Base-by-base conservation (phyloP, 2,797 vertebrate species). In the Craterocephalus amniculus region DNA sequence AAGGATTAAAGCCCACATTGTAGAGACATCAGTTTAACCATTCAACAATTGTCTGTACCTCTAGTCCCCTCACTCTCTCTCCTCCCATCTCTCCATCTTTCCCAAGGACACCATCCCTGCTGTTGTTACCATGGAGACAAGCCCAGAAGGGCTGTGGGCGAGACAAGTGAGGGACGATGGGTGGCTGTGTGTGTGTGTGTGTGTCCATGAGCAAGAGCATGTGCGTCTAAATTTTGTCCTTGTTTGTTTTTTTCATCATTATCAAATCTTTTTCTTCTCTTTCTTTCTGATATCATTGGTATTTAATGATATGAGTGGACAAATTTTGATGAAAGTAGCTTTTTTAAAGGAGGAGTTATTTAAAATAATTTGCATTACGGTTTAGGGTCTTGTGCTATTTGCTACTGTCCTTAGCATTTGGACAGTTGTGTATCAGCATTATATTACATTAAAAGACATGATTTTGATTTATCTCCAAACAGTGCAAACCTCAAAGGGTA, bases 41-140 rank as follows among this genome's bases (percentile, higher is more conserved):
- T 71, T 89, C 92, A 91, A 92, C 91, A 92, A 91, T 91, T 92
- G 80, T 79, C 72, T 79, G 40, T 52, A 35, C 49, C 78, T 79
- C 67, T 59, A 4, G 59, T 63, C 26, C 61, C 32, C 52, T 52
- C 61, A 60, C 61, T 61, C 71, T 70, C 58, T 76, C 62, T 82
- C 66, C 63, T 67, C 74, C 72, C 76, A 89, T 93, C 90, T 89
- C 88, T 92, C 88, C 83, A 89, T 94, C 90, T 91, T 84, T 80
- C 89, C 89, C 93, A 95, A 94, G 93, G 93, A 95, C 94, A 94
- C 91, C 79, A 86, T 92, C 91, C 85, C 84, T 88, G 91, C 91
- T 92, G 91, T 82, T 82, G 93, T 94, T 92, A 89, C 92, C 91
- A 94, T 94, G 93, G 93, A 89, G 91, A 95, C 92, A 70, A 89